A percentile compares a stretch with the other conserved stretches of the same genome.
phyloP scores from a whole-genome alignment of 2,888 invertebrate species.

The Athrips mouffetella region DNA sequence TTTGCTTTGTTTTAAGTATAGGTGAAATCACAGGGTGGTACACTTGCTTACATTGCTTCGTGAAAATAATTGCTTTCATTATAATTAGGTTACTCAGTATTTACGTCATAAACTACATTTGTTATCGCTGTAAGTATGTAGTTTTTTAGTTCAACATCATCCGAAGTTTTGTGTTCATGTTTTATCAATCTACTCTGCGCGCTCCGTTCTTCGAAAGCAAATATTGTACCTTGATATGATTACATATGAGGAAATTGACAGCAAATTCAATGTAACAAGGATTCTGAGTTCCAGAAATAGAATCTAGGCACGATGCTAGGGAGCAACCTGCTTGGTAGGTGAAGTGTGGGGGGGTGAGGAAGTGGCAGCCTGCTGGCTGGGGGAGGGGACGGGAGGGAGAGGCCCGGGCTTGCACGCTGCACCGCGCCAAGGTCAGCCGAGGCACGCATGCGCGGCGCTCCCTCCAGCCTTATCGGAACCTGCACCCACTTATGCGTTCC shows the following conservation, averaged over 20 bases:
- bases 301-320: conserved; percentile 61
- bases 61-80: too few species aligned
- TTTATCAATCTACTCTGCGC: too few species aligned
- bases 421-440: conserved; percentile 73
- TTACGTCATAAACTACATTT: too few species aligned
- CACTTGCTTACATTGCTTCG: too few species aligned
- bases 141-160: too few species aligned
- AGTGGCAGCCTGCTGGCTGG: conserved; percentile 19
- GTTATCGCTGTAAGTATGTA: too few species aligned
- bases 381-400: conserved; percentile 45
- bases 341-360: conserved; percentile 46
- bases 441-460: conserved; percentile 67
- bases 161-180: too few species aligned
- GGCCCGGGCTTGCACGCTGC: conserved; percentile 67
- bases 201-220: too few species aligned
- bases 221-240: not conserved
- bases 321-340: conserved; percentile 71
- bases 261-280: conserved; percentile 27
- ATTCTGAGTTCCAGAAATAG: conserved; percentile 56
- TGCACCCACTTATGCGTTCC: conserved; percentile 55
- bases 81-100: too few species aligned
- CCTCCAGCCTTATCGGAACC: conserved; percentile 40
- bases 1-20: too few species aligned
- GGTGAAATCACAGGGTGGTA: too few species aligned
- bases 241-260: not conserved